Base-by-base conservation (phyloP, 2,113 vertebrate genomes). In the Psittacara wagleri region DNA sequence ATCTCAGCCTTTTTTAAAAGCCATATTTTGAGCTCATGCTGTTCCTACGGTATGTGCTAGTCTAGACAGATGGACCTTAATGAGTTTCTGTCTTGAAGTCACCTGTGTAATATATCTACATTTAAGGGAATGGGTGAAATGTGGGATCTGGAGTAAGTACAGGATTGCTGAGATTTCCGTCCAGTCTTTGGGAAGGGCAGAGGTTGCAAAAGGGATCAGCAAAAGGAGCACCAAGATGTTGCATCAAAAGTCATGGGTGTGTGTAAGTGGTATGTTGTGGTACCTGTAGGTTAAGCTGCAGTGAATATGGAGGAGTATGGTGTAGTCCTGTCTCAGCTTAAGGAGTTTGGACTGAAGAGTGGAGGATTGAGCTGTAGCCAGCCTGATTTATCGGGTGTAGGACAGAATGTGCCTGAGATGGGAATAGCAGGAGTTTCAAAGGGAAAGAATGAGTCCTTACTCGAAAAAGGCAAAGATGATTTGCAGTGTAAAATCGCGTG, bases 211-310 rank as follows among this genome's bases (percentile, higher is more conserved):
- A 64, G 68, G 28, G n/a, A 10, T 37, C 5, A 6, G 68, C 54
- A 64, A 27, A 59, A 52, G 17, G 20, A 41, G 37, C 1, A 7
- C 55, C 55, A 46, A 35, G 76, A 31, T 0, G 1, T 52, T 0
- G 0, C 52, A 61, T 86, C 17, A 61, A 3, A 48, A 84, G 8
- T 13, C 1, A 0, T 8, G 27, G 5, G 9, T 33, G 48, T 0
- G 1, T 54, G 35, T 33, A 29, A 46, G 14, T 29, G 27, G 14
- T 44, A 6, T 5, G 8, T 41, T 33, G 67, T 66, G 15, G 17
- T 78, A 5, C 43, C 13, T 59, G 83, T 7, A 25, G 41, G 44
- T 64, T 73, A 41, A 44, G 37, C 43, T 83, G n/a, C 18, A 44
- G 18, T 76, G 46, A 64, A 51, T 55, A 83, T 49, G 55, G 33